A percentile compares a stretch with the other conserved stretches of the same genome.
These are phyloP conservation scores for Pseudachorutes palmiensis DNA, from an alignment of 1,140 invertebrate species.

Conservation along the genomic window DNA sequence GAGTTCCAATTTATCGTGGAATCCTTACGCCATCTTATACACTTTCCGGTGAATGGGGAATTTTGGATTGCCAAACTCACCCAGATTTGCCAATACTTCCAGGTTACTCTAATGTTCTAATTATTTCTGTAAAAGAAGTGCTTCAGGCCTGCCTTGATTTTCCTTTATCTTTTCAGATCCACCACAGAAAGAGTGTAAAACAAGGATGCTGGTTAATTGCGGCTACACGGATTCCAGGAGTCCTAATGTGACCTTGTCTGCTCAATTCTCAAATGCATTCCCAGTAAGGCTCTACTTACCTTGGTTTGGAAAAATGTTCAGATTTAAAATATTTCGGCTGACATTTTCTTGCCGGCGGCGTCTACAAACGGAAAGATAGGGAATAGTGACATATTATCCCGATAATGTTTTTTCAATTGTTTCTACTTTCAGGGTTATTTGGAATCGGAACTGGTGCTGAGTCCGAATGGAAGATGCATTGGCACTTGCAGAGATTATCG, in stretches of 20 bases:
- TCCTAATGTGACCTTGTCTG: neutral
- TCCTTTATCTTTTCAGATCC: neutral
- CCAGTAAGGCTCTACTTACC: neutral
- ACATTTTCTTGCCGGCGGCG: too few species aligned
- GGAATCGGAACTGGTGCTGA: slow-evolving; percentile 24
- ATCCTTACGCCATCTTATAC: neutral
- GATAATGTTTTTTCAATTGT: too few species aligned
- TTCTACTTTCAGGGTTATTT: slow-evolving; percentile 25
- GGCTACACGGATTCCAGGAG: slow-evolving; percentile 1
- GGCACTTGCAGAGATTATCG: slow-evolving; percentile 21
- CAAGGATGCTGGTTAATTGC: neutral
- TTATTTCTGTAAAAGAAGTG: neutral
- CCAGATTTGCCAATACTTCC: neutral
- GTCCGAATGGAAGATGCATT: slow-evolving; percentile 19
- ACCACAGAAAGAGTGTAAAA: neutral
- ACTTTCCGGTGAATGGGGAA: neutral
- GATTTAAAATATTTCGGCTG: too few species aligned
- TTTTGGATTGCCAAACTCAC: neutral
- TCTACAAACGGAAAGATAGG: too few species aligned
- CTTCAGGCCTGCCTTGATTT: neutral
- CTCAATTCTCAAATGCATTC: slow-evolving; percentile 9
- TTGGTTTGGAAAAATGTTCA: neutral
- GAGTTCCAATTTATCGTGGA: neutral
- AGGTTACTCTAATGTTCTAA: neutral
- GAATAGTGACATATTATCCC: too few species aligned